Conservation (phyloP, 2,113 vertebrate genomes). For the Haliaeetus leucogaster region DNA sequence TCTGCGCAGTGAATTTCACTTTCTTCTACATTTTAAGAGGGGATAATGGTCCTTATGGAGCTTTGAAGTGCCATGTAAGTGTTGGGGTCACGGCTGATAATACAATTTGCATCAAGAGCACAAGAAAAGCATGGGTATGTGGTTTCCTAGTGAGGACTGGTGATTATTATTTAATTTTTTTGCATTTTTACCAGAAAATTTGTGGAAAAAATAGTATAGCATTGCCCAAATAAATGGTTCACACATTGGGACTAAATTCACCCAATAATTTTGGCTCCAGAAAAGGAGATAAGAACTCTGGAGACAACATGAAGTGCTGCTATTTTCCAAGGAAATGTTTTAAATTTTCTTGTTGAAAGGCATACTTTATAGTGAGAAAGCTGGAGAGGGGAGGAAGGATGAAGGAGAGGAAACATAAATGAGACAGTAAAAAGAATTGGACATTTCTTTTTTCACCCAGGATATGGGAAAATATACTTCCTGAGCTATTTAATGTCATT, state of each 20-base stretch:
- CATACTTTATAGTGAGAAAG: neutral
- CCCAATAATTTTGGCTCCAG: neutral
- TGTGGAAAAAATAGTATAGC: neutral
- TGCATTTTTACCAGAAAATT: neutral
- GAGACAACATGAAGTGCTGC: neutral
- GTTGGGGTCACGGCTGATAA: neutral
- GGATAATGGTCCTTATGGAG: neutral
- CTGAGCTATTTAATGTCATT: neutral
- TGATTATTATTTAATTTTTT: neutral
- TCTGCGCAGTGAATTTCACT: neutral
- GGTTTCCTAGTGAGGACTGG: neutral
- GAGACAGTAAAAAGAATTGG: neutral
- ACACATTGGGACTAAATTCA: neutral
- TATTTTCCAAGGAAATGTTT: neutral
- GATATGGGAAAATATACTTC: neutral
- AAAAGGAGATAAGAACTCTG: neutral
- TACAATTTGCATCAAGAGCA: accelerated
- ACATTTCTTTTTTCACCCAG: neutral
- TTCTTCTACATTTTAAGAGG: neutral
- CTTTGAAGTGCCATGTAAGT: neutral
- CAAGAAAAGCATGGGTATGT: neutral
- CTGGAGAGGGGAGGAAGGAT: neutral
- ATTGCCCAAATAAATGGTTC: neutral
- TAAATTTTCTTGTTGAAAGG: neutral
- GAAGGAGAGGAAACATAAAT: neutral